Evolutionary conservation across 2,888 invertebrate species (phyloP), one percentile per base, ranked within the genome.

Genomic region (Latrodectus elegans): DNA sequence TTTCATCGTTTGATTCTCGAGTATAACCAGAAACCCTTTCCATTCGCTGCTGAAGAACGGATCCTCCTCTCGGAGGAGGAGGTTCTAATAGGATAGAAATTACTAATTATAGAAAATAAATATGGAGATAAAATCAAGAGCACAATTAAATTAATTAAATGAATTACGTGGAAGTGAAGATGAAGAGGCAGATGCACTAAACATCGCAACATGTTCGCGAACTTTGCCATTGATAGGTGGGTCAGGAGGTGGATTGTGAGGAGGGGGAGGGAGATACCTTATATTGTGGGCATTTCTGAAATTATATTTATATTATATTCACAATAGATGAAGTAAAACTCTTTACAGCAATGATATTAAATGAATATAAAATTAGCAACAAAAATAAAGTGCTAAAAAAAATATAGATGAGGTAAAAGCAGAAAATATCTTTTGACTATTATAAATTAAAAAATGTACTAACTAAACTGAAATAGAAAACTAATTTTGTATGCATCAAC

Each of bases 241-340:
- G 89, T 94, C 94, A 51, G 94, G 93, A 2, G 94, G 94, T 22
- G 94, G 94, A 85, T 94, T 93, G 55, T 94, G 93, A n/a, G 94
- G 94, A 9, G 95, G 94, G 8, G 95, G 95, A 68, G 95, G 94
- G 86, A 94, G 93, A 90, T 84, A 83, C 17, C 85, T 53, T 55
- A 80, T 68, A 65, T 77, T 82, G 14, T 84, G 82, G 12, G 81
- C 71, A 73, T 71, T 86, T 74, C 89, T 86, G 65, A 22, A 84
- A 73, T 38, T 38, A 38, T 38, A 38, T 77, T 12, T 11, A 22
- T 64, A 12, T 17, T 60, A n/a, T 65, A 38, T 12, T 8, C 49
- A 26, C 4, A 60, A 22, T 64, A 60, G n/a, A 75, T 15, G n/a
- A 9, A 55, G n/a, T 38, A 38, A n/a, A 17, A 60, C 26, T 11